These are phyloP conservation scores for Helicoverpa zea DNA, from an alignment of 1,140 invertebrate genomes.

Conservation along the genomic window DNA sequence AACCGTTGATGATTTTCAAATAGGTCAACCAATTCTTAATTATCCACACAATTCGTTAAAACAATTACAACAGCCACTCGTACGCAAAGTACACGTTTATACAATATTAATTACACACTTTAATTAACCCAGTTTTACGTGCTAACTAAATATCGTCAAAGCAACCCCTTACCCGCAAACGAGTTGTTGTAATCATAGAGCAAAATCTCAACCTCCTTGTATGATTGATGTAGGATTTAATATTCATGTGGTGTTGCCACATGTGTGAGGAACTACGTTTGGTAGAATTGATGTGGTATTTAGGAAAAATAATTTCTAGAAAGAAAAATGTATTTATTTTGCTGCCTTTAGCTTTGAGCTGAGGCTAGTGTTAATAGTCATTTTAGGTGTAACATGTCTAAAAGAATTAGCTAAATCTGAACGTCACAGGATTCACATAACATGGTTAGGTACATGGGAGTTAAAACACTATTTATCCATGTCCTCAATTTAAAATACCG, in stretches of 20 bases:
- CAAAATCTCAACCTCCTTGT: constrained; percentile 57
- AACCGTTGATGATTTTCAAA: not conserved
- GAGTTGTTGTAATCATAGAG: constrained; percentile 58
- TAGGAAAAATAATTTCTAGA: not conserved
- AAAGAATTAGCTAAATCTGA: no score
- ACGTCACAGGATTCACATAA: no score
- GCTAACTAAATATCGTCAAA: constrained; percentile 52
- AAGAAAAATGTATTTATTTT: not conserved
- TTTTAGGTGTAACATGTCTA: no score
- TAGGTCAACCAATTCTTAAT: not conserved
- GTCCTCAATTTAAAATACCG: no score
- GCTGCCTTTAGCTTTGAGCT: not conserved
- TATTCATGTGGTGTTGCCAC: constrained; percentile 70
- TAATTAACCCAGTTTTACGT: constrained; percentile 61
- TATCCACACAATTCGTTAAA: not conserved
- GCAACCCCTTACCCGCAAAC: constrained; percentile 62
- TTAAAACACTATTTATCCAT: no score
- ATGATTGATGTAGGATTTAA: constrained; percentile 73
- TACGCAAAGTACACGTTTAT: constrained; percentile 30
- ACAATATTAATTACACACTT: constrained; percentile 54
- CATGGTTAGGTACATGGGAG: no score
- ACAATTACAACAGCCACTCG: not conserved
- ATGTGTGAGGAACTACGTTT: constrained; percentile 49
- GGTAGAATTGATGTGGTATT: constrained; percentile 51
- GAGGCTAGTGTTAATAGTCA: no score